phyloP scores from a whole-genome alignment of 1,140 invertebrate species.

The Mylabris phalerata region DNA sequence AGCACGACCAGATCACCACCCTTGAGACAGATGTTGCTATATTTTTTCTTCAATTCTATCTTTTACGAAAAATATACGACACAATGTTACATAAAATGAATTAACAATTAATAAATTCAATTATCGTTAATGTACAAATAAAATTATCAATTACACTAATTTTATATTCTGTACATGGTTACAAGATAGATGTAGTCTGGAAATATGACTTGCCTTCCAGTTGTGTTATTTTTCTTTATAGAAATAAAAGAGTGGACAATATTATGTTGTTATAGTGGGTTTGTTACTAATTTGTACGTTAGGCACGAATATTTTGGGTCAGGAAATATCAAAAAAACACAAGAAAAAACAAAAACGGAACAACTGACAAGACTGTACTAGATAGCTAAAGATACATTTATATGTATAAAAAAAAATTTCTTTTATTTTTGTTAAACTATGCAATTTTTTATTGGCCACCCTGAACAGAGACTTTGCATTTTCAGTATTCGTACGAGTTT shows the following conservation, averaged over 20 bases:
- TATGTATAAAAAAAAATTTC: neutral
- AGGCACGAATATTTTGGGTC: constrained; percentile 28
- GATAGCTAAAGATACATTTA: no score
- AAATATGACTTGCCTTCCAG: constrained; percentile 25
- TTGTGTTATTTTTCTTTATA: constrained; percentile 10
- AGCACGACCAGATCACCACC: constrained; percentile 22
- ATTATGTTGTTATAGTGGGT: constrained; percentile 19
- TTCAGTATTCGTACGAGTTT: constrained; percentile 9
- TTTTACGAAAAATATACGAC: constrained; percentile 17
- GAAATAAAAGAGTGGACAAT: constrained; percentile 29
- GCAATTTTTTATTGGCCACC: constrained; percentile 18
- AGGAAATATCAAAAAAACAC: constrained; percentile 22
- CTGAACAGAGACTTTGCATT: constrained; percentile 13
- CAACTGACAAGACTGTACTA: no score
- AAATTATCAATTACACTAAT: constrained; percentile 28
- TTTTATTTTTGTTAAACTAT: constrained; percentile 21
- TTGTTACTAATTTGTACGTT: constrained; percentile 27
- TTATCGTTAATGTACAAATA: constrained; percentile 31
- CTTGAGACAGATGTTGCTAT: constrained; percentile 6
- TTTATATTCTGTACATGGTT: constrained; percentile 22
- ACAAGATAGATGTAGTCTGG: constrained; percentile 14
- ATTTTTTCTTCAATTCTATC: no score
- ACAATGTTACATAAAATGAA: constrained; percentile 25
- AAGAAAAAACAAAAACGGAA: constrained; percentile 25
- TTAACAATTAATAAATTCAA: constrained; percentile 33